These are phyloP conservation scores for Pipistrellus nathusii DNA, from an alignment of 2,797 vertebrate species.

Conservation along the genomic window DNA sequence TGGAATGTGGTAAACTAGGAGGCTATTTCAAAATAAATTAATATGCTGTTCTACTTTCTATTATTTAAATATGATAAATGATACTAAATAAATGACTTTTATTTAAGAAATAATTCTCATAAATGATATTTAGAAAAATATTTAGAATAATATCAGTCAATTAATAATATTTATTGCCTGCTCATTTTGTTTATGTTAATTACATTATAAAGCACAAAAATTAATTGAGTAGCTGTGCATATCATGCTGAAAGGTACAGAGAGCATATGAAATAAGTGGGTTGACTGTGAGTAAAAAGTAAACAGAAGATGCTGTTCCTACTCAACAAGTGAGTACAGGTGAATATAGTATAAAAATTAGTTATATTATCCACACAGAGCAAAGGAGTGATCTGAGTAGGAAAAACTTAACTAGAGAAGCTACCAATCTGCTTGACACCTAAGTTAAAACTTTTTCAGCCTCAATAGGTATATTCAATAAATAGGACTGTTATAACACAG, in stretches of 20 bases:
- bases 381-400: neutral
- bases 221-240: neutral
- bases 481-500: conserved; percentile 33
- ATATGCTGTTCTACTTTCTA: conserved; percentile 46
- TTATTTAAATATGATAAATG: conserved; percentile 60
- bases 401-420: neutral
- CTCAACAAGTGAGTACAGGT: neutral
- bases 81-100: conserved; percentile 78
- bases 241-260: neutral
- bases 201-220: neutral
- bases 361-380: neutral
- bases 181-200: conserved; percentile 45
- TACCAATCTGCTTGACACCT: neutral
- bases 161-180: conserved; percentile 31
- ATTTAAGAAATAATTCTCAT: conserved; percentile 49
- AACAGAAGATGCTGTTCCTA: neutral
- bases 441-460: neutral
- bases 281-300: conserved; percentile 33
- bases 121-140: conserved; percentile 49
- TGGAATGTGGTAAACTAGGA: conserved; percentile 32
- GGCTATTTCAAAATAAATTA: conserved; percentile 69
- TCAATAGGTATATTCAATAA: neutral
- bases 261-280: neutral
- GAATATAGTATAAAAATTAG: neutral
- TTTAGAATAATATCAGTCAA: conserved; percentile 46